Base-by-base conservation (phyloP, 2,888 invertebrate species). In the Phalera bucephala region DNA sequence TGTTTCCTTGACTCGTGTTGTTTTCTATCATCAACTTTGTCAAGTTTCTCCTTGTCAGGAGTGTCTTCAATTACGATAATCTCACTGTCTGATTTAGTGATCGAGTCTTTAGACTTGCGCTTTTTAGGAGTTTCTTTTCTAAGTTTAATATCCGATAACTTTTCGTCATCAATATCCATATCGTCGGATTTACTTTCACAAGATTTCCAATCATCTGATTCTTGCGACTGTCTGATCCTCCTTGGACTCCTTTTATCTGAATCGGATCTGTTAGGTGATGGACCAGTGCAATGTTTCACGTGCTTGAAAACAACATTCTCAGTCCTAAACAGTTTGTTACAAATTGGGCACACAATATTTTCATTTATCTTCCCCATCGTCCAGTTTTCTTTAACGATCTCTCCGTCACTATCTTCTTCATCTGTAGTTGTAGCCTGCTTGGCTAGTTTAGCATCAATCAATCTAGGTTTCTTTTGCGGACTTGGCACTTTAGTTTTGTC, bases 281-380 rank as follows among this genome's bases (percentile, higher is more conserved):
- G 82, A 0, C 90, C 90, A 1, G 85, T 84, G 41, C 90, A 90
- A 62, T 90, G 90, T 59, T 90, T 90, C 0, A 90, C 90, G 42
- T 90, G 90, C 71, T 90, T 90, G 40, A 88, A 87, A 25, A 90
- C 86, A 14, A 90, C 90, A 44, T 90, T 90, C 63, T 90, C 88
- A 13, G 89, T 86, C 44, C 90, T 72, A 54, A 90, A 90, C 11
- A 89, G 58, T 64, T 90, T 90, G 44, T 76, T 77, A 43, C 90
- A 90, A 43, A 90, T 90, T 6, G 90, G 90, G 44, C 90, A 90
- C 11, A 89, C 77, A 26, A 90, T 89, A 43, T 89, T 87, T 56
- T 90, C 89, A 57, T 90, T 87, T 27, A 90, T 90, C 72, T 88
- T 90, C n/a, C 90, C 90, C 87, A 88, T 87, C 1, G 88, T 88